Base-by-base conservation (phyloP, 2,113 vertebrate genomes). In the Strix aluco region DNA sequence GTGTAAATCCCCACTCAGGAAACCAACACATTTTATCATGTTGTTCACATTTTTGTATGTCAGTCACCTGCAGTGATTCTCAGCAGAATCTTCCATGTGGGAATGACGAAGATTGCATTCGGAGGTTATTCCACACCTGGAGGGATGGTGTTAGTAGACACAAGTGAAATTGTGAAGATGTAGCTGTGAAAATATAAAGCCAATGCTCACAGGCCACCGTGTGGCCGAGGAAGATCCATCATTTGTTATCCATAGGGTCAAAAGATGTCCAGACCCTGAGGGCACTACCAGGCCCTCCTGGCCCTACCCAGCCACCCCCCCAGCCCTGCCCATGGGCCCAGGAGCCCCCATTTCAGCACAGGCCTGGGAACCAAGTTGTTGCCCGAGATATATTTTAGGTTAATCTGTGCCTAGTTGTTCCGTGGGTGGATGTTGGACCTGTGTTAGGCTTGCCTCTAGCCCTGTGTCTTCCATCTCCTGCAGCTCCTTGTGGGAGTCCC, bases 231-330 rank as follows among this genome's bases (percentile, higher is more conserved):
- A 57, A 65, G 30, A 52, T 42, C n/a, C 40, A 40, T 29, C 3
- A n/a, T 54, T 82, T 74, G 7, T 52, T 49, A 27, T 58, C 42
- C 29, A n/a, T 5, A 46, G 26, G 15, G 32, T 46, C 47, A 75
- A 79, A 81, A 66, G 30, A 15, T 63, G 19, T 59, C 44, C 23
- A 85, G 15, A 59, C 5, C 6, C 30, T 13, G 34, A 54, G n/a
- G 20, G 5, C 9, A 16, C 25, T 17, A 11, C 10, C 19, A 89
- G 57, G 6, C 6, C 47, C 49, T 34, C 11, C 11, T 74, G 40
- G 23, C 4, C 46, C 30, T 78, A 14, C 25, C 6, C 40, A 77
- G 49, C 10, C 23, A 57, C 30, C 8, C 0, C 0, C 0, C 5
- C 12, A 80, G 49, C 25, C 40, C 49, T 65, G 59, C 15, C 49